Percentiles rank a stretch among this genome's conserved stretches.
These are phyloP conservation scores for Troides oblongomaculatus DNA, from an alignment of 2,888 invertebrate genomes.

Conservation along the genomic window DNA sequence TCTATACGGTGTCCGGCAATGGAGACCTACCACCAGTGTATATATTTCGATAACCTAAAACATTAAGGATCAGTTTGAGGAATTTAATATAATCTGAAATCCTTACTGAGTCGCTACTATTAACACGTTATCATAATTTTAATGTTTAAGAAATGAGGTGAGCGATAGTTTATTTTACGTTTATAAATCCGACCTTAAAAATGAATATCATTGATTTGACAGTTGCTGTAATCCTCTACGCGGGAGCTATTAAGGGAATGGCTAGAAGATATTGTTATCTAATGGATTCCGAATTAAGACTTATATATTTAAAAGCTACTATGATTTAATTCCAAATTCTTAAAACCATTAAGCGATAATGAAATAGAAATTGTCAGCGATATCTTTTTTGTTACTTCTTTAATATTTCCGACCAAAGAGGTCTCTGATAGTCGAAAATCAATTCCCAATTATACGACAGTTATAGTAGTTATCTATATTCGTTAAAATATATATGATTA, in stretches of 20 bases:
- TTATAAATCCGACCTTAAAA: constrained; percentile 10
- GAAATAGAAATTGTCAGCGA: constrained; percentile 22
- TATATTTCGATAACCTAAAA: background rate
- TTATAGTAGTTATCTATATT: background rate
- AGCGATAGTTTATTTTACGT: background rate
- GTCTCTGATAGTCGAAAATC: background rate
- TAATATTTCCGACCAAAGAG: background rate
- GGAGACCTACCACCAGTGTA: background rate
- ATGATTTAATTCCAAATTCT: constrained; percentile 43
- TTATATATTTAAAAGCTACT: constrained; percentile 35
- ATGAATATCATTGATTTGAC: constrained; percentile 31
- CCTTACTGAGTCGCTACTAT: background rate
- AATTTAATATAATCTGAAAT: background rate
- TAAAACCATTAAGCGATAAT: constrained; percentile 51
- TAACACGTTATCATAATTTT: background rate
- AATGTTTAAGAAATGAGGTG: background rate
- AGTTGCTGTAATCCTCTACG: constrained; percentile 35
- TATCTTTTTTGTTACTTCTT: background rate
- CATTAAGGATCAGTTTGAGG: background rate
- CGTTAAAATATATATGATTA: background rate
- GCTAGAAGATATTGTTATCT: constrained; percentile 35
- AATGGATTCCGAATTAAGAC: constrained; percentile 42
- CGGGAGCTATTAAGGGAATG: constrained; percentile 31
- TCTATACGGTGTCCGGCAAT: too few relatives aligned
- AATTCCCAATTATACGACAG: background rate